Evolutionary conservation across 2,888 invertebrate species (phyloP).

Genomic region (Palloptera scutellata): DNA sequence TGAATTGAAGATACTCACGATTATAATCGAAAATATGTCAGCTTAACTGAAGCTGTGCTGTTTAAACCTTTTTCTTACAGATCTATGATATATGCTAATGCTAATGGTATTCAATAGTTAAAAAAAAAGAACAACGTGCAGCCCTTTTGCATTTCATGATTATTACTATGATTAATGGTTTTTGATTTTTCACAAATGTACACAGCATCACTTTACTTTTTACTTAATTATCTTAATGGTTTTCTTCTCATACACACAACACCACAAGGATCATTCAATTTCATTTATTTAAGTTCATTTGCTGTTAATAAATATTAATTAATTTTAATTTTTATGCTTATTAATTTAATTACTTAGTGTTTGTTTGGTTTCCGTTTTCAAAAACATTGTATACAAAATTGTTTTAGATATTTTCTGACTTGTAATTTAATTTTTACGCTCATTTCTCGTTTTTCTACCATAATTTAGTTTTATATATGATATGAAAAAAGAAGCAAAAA

Average conservation of each 20-base stretch:
- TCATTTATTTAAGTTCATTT: not conserved
- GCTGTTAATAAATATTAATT: slow-evolving; percentile 17
- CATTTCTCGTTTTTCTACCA: not conserved
- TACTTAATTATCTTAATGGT: slow-evolving; percentile 29
- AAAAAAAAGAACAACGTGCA: no score
- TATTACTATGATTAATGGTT: no score
- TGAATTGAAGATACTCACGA: no score
- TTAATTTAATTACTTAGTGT: not conserved
- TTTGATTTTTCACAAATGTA: slow-evolving; percentile 13
- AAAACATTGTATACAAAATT: not conserved
- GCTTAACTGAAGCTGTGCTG: no score
- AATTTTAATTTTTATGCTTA: not conserved
- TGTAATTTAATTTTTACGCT: not conserved
- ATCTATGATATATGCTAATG: no score
- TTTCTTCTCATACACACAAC: slow-evolving; percentile 40
- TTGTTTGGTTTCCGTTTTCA: slow-evolving; percentile 4
- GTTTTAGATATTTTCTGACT: not conserved
- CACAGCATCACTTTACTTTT: slow-evolving; percentile 17
- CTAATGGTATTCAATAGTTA: no score
- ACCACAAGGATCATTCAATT: slow-evolving; percentile 36
- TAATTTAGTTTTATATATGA: slow-evolving; percentile 28
- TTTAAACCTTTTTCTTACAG: no score
- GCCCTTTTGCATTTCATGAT: no score
- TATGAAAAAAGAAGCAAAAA: not conserved
- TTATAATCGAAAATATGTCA: no score